phyloP scores from a whole-genome alignment of 2,797 vertebrate species.

The Siniperca scherzeri region DNA sequence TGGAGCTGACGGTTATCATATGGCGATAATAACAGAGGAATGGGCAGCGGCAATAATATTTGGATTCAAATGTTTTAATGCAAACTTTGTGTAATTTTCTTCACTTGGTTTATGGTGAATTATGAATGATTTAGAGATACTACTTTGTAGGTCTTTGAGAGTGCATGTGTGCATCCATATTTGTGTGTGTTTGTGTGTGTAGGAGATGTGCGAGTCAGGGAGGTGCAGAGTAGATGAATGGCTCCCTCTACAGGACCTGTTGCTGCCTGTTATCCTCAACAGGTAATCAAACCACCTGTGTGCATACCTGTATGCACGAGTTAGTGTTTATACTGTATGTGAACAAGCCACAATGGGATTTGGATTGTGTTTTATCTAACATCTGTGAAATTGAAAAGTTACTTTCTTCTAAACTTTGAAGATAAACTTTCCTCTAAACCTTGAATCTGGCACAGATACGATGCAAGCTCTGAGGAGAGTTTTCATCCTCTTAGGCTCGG shows the following conservation, averaged over 20 bases:
- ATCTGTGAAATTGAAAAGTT: conserved; percentile 76
- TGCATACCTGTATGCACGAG: conserved; percentile 5
- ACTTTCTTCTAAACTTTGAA: conserved; percentile 61
- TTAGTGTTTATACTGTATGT: conserved; percentile 15
- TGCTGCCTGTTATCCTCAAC: conserved; percentile 88
- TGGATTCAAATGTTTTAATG: conserved; percentile 17
- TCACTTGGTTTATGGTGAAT: not conserved
- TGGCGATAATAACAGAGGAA: not conserved
- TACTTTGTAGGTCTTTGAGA: conserved; percentile 1
- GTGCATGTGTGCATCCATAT: conserved; percentile 12
- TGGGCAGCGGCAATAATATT: not conserved
- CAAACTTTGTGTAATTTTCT: conserved; percentile 21
- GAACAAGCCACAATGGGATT: conserved; percentile 24
- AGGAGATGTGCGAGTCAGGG: conserved; percentile 88
- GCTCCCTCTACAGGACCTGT: conserved; percentile 85
- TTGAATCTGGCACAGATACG: conserved; percentile 66
- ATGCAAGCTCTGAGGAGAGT: conserved; percentile 64
- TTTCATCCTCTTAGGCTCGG: conserved; percentile 78
- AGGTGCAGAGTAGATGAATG: conserved; percentile 76
- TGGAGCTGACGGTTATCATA: not conserved
- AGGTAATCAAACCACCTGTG: conserved; percentile 76
- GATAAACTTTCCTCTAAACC: conserved; percentile 68
- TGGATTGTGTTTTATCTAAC: conserved; percentile 50
- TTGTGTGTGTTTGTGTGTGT: conserved; percentile 26
- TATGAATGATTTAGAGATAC: conserved; percentile 14